phyloP scores from a whole-genome alignment of 1,140 invertebrate genomes.

The Anadara kagoshimensis region DNA sequence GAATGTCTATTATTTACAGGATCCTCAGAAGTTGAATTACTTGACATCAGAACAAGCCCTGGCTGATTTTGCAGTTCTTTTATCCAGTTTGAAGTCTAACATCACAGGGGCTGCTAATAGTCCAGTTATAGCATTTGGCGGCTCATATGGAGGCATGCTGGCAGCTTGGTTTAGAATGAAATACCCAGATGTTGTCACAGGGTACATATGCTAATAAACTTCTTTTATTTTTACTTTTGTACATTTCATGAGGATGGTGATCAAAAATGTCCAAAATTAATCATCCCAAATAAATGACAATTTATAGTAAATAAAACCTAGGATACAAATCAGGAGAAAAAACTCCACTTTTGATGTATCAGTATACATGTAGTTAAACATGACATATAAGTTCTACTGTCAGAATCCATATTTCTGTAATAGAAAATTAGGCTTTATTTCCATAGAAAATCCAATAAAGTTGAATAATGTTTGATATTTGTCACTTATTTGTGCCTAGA shows the following conservation, averaged over 20 bases:
- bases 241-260: neutral
- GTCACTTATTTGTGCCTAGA: too few species aligned
- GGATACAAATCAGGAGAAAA: too few species aligned
- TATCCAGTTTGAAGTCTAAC: constrained; percentile 80
- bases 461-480: too few species aligned
- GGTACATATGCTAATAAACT: constrained; percentile 37
- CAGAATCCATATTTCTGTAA: too few species aligned
- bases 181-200: constrained; percentile 91
- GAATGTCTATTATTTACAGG: constrained; percentile 67
- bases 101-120: constrained; percentile 71
- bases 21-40: constrained; percentile 85
- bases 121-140: constrained; percentile 94
- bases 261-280: neutral
- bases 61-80: constrained; percentile 93
- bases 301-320: too few species aligned
- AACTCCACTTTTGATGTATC: too few species aligned
- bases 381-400: too few species aligned
- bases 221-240: too few species aligned
- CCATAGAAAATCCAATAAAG: too few species aligned
- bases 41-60: constrained; percentile 94
- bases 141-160: constrained; percentile 96
- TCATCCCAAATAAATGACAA: too few species aligned
- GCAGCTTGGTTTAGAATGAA: constrained; percentile 97
- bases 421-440: too few species aligned
- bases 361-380: too few species aligned